Evolutionary conservation across 2,888 invertebrate genomes (phyloP).

Genomic region (Oxyteleia sp.): DNA sequence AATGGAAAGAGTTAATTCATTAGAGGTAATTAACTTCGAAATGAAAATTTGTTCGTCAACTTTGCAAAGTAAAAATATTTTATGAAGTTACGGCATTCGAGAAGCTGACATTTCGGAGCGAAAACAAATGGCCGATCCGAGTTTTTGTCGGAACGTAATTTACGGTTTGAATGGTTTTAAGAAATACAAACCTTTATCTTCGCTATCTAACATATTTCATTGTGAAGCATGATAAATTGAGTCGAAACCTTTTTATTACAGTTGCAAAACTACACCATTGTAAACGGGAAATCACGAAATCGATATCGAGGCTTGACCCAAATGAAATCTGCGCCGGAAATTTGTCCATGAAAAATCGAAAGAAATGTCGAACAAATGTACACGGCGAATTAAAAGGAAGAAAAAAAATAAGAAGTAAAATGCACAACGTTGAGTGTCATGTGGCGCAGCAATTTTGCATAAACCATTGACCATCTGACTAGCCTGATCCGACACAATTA

Average conservation of each 20-base stretch:
- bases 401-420: no score
- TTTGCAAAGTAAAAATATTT: background rate
- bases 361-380: background rate
- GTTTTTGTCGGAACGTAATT: background rate
- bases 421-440: slow-evolving; percentile 2
- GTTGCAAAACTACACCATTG: background rate
- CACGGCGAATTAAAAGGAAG: background rate
- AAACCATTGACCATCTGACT: slow-evolving; percentile 75
- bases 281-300: background rate
- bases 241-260: background rate
- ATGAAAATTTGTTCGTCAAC: background rate
- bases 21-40: background rate
- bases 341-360: background rate
- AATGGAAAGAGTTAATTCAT: background rate
- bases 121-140: background rate
- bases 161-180: background rate
- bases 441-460: slow-evolving; percentile 50
- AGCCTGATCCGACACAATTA: slow-evolving; percentile 81
- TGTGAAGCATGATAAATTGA: background rate
- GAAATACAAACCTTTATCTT: background rate
- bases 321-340: background rate
- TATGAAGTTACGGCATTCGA: slow-evolving; percentile 1
- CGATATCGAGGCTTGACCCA: slow-evolving; percentile 1
- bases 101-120: background rate
- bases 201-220: background rate